Base-by-base conservation (phyloP, 2,888 invertebrate genomes). In the Hydrotaea cyrtoneurina region DNA sequence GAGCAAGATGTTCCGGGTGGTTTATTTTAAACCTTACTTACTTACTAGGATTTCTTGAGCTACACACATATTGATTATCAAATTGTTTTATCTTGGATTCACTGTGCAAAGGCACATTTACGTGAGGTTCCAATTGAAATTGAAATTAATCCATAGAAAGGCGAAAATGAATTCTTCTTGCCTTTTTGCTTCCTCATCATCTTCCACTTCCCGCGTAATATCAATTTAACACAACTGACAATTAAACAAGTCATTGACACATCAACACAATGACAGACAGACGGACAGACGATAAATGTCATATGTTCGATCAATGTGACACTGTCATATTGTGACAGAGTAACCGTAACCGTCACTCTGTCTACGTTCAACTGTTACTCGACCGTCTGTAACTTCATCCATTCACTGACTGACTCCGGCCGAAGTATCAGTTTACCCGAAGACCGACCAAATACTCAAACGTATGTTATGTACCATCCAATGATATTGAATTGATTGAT, bases 241-340 rank as follows among this genome's bases (percentile, higher is more conserved):
- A 85, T 77, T 74, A 82, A 82, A 85, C 74, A 80, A 82, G 69
- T 78, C 82, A 82, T 77, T 79, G 82, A 75, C 74, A 80, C 62
- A 79, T 82, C 79, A 79, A 57, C 55, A 26, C 43, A 75, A 50
- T 13, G 10, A 31, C 43, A 73, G 39, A 36, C 36, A 36, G 36
- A 72, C 36, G 21, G 23, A 13, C 59, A 3, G 31, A 31, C 31
- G 7, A 31, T 21, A 31, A 15, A 66, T 79, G 66, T 62, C 81
- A 79, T 72, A 57, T 66, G 81, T 23, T 43, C 43, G 46, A 59
- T 26, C 13, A 75, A 80, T 50, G 66, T 59, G 50, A 53, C 19
- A 73, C 50, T 53, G 69, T 46, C 50, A n/a, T n/a, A n/a, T n/a
- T n/a, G n/a, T n/a, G n/a, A n/a, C n/a, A n/a, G n/a, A n/a, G n/a